Evolutionary conservation across 2,797 vertebrate species (phyloP), one percentile per base, ranked within the genome.

Genomic region (Amphiprion clarkii): DNA sequence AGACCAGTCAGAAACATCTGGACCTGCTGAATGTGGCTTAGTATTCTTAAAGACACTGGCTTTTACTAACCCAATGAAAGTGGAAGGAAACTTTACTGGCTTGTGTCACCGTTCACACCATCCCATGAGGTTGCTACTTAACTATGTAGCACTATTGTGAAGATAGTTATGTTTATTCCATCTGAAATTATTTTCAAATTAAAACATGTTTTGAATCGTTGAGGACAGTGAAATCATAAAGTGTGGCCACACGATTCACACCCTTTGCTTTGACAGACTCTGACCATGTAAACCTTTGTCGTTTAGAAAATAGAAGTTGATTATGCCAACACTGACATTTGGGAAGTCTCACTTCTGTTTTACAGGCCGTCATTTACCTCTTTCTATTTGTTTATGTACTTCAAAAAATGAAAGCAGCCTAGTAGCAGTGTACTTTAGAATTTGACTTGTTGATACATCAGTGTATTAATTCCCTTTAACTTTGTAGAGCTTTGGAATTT

Each of bases 271-370:
- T 17, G 31, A 71, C 16, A 42, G 31, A 74, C 0, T 19, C 13
- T 54, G 31, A 68, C n/a, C 16, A 25, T 29, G 12, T 31, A 51
- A 52, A 70, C 1, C 0, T 66, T 8, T 63, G 40, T 29, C 29
- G 44, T 55, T 48, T 40, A 55, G 9, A 76, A 69, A 59, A 53
- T 59, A 71, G 81, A 85, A 82, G 71, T 80, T 21, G 25, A 44
- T 65, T 27, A 40, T 76, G 25, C 55, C 33, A 44, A 19, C 76
- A 29, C 13, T 57, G 57, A 55, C 25, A 59, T 83, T 78, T 74
- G 53, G 73, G 65, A 82, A 80, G 58, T 76, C 23, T 61, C 67
- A 71, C 2, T 84, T 84, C 73, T 83, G 52, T 69, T 90, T 88
- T 80, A 40, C n/a, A 54, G 31, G 31, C 44, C 44, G 6, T 7